Conservation (phyloP, 1,140 invertebrate genomes). For the Prorops nasuta region DNA sequence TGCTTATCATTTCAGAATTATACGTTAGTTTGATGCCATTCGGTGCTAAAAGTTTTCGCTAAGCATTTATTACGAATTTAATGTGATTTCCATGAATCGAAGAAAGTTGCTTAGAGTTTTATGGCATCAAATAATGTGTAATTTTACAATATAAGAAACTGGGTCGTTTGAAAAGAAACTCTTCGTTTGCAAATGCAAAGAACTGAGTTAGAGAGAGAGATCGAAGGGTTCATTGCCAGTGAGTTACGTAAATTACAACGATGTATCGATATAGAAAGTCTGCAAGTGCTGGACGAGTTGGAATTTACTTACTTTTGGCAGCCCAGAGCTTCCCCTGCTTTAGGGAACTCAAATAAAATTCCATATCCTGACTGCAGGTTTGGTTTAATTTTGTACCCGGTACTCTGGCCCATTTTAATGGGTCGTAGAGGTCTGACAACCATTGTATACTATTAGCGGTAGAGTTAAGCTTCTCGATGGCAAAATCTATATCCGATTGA, state of each 20-base stretch:
- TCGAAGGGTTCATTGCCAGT: constrained; percentile 43
- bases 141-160: too few species aligned
- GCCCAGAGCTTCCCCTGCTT: constrained; percentile 66
- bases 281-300: too few species aligned
- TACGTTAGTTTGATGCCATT: background rate
- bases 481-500: constrained; percentile 47
- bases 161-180: too few species aligned
- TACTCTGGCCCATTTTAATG: constrained; percentile 63
- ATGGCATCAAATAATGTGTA: too few species aligned
- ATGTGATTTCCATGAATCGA: too few species aligned
- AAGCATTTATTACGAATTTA: too few species aligned
- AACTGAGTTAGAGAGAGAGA: too few species aligned
- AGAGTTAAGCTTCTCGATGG: constrained; percentile 37
- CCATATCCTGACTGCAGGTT: constrained; percentile 60
- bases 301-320: constrained; percentile 71
- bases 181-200: too few species aligned
- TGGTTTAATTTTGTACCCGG: constrained; percentile 42
- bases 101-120: too few species aligned
- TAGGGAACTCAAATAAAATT: constrained; percentile 59
- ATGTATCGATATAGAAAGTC: too few species aligned
- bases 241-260: constrained; percentile 38
- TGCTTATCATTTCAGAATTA: background rate
- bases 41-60: background rate
- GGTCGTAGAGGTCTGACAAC: constrained; percentile 65
- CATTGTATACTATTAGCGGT: constrained; percentile 60